These are phyloP conservation scores for Gryllus longicercus DNA, from an alignment of 2,888 invertebrate genomes.

Conservation along the genomic window DNA sequence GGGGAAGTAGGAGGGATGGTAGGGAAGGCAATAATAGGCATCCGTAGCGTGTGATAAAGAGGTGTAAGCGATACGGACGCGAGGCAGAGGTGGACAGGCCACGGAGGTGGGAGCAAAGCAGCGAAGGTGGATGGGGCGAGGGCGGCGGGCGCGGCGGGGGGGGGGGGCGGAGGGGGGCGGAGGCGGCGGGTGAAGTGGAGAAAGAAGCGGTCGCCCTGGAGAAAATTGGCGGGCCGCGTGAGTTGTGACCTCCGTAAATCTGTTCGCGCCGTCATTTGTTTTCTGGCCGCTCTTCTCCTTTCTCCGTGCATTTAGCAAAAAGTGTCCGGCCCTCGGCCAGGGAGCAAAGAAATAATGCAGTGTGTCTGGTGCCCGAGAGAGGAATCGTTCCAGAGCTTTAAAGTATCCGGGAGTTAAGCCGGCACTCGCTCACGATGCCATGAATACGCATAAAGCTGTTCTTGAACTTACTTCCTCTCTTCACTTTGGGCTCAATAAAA, in stretches of 20 bases:
- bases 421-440: not conserved
- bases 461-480: no score
- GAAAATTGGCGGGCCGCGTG: slow-evolving; percentile 1
- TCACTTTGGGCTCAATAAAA: no score
- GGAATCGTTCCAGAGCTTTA: not conserved
- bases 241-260: not conserved
- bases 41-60: not conserved
- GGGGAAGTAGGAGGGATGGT: not conserved
- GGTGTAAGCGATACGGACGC: not conserved
- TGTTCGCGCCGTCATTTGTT: slow-evolving; percentile 1
- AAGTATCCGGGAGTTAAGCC: not conserved
- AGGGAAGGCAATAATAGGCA: not conserved
- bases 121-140: not conserved
- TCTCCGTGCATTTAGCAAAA: not conserved
- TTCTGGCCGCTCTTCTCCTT: not conserved
- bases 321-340: not conserved
- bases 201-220: not conserved
- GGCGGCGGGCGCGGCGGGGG: not conserved
- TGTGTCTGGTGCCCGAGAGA: not conserved
- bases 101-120: not conserved
- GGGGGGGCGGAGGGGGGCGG: not conserved
- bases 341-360: not conserved
- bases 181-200: not conserved
- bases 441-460: no score
- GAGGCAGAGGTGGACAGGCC: not conserved